Evolutionary conservation across 2,113 vertebrate genomes (phyloP).

Genomic region (Corythaeola cristata): DNA sequence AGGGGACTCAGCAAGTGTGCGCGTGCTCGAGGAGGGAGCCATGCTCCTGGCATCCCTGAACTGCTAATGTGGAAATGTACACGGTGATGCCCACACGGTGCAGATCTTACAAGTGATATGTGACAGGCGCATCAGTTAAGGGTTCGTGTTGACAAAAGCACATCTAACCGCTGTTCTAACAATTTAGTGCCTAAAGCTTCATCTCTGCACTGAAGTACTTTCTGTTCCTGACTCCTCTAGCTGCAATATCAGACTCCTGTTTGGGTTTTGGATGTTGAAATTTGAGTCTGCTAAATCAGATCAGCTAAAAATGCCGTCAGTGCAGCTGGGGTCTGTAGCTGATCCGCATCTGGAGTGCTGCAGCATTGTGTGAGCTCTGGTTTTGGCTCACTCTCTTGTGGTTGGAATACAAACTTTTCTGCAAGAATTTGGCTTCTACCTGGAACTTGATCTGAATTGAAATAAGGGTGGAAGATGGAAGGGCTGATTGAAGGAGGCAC

Average conservation of each 20-base stretch:
- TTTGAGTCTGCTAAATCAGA: not conserved
- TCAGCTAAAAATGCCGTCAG: fast-evolving
- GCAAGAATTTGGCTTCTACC: not conserved
- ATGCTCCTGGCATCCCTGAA: not conserved
- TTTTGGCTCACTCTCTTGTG: not conserved
- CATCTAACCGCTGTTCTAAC: not conserved
- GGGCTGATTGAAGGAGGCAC: not conserved
- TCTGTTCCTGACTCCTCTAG: not conserved
- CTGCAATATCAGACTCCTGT: not conserved
- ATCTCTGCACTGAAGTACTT: not conserved
- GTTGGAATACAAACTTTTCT: not conserved
- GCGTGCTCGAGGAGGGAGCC: not conserved
- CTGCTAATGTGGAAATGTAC: not conserved
- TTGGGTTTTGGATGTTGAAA: not conserved
- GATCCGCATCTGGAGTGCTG: fast-evolving
- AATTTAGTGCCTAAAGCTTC: not conserved
- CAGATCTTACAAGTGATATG: not conserved
- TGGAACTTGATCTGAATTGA: not conserved
- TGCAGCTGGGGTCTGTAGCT: fast-evolving
- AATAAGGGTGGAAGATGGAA: not conserved
- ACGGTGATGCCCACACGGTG: not conserved
- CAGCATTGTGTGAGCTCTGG: not conserved
- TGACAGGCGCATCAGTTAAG: not conserved
- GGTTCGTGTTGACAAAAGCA: not conserved
- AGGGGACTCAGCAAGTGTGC: fast-evolving